Evolutionary conservation across 2,797 vertebrate genomes (phyloP), one percentile per base, ranked within the genome.

Genomic region (Amazona finschi): DNA sequence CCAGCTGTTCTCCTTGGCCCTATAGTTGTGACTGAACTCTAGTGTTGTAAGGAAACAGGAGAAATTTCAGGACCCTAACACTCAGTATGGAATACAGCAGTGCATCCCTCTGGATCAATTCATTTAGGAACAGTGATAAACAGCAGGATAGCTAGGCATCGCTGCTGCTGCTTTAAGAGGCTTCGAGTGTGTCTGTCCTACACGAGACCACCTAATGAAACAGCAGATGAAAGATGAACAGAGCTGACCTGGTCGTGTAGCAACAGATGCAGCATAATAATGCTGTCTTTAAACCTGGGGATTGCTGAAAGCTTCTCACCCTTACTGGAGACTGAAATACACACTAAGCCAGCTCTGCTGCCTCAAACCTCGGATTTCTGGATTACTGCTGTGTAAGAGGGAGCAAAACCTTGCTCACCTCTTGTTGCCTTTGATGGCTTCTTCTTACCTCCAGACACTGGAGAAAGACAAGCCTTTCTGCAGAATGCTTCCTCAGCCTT

Each of bases 161-260:
- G 19, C 31, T 55, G 71, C 79, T 84, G n/a, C 86, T 83, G 49
- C 91, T 67, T 50, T 60, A 70, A 75, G 41, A 82, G 85, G 53
- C 88, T 91, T 91, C 1, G 0, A 75, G 80, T 46, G 70, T 94
- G 66, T 33, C 79, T 83, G 49, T 74, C 65, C 76, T 86, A 89
- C 74, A 83, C 2, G 4, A 81, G 79, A 85, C 52, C 91, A 93
- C 73, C 87, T 91, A 89, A 94, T 86, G 83, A 94, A 95, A 89
- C 15, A 61, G 85, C 66, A 88, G 74, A 86, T 91, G 79, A 92
- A 79, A 94, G 94, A 80, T 87, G 89, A 91, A 70, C 58, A 93
- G 38, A 78, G 85, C 79, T 96, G 87, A 95, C 87, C 89, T 11
- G 16, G 49, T 85, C 76, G 66, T 12, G 8, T 60, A 93, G 87